Percentiles rank a stretch among this genome's conserved stretches.
Evolutionary conservation across 2,888 invertebrate genomes (phyloP).

Genomic region (Pheosia gnoma): DNA sequence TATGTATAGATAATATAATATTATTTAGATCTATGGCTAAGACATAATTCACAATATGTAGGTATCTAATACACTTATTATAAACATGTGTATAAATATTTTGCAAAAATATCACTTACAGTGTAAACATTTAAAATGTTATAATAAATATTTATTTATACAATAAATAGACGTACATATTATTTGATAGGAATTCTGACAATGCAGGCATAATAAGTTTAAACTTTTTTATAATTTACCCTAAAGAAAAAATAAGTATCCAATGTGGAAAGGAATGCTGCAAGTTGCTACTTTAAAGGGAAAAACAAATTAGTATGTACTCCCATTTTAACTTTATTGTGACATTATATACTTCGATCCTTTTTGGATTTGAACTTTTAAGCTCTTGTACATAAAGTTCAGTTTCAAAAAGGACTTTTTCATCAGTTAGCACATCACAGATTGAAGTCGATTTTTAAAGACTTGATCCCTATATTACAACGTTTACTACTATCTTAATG

Average conservation of each 20-base stretch:
- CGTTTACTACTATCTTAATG: neutral
- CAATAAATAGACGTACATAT: neutral
- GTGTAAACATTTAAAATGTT: constrained; percentile 1
- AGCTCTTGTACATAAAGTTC: neutral
- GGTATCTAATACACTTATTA: constrained; percentile 21
- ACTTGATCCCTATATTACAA: neutral
- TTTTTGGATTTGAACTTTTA: neutral
- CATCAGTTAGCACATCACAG: no score
- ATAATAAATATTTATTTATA: neutral
- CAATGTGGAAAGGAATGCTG: neutral
- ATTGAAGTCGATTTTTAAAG: no score
- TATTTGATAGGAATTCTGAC: neutral
- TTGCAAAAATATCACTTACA: constrained; percentile 16
- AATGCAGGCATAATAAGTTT: neutral
- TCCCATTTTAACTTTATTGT: neutral
- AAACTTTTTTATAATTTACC: no score
- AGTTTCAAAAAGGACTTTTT: neutral
- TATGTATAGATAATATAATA: neutral
- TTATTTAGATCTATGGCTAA: constrained; percentile 23
- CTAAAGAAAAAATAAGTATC: no score
- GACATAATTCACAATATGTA: constrained; percentile 20
- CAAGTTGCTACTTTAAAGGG: no score
- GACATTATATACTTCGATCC: neutral
- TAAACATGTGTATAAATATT: constrained; percentile 10
- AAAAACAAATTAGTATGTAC: neutral